Conservation (phyloP, 2,888 invertebrate genomes). For the Erebia aethiops region DNA sequence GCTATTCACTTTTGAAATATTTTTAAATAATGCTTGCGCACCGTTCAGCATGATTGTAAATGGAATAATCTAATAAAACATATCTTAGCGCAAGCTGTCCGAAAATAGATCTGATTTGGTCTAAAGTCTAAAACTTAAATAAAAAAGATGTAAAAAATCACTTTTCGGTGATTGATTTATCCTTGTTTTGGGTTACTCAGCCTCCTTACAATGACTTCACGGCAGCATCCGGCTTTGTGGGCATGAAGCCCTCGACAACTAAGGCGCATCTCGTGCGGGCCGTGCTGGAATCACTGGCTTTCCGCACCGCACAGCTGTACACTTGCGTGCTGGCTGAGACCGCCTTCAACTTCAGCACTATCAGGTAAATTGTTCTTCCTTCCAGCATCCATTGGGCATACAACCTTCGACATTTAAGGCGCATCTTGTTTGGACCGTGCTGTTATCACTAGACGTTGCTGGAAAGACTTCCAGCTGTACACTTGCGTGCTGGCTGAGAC, state of each 20-base stretch:
- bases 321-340: conserved; percentile 88
- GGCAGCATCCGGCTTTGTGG: conserved; percentile 93
- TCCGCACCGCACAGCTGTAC: conserved; percentile 90
- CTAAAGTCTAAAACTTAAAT: too few species aligned
- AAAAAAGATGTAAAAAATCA: too few species aligned
- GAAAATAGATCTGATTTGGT: too few species aligned
- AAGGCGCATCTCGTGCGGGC: conserved; percentile 92
- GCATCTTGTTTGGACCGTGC: conserved; percentile 91
- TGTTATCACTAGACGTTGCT: conserved; percentile 96
- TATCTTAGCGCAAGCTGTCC: too few species aligned
- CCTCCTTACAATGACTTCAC: conserved; percentile 94
- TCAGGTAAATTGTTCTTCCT: conserved; percentile 76
- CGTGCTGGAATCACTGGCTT: conserved; percentile 93
- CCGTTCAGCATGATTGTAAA: too few species aligned
- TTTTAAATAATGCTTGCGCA: too few species aligned
- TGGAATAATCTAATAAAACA: too few species aligned
- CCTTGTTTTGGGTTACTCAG: conserved; percentile 67
- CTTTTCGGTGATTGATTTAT: too few species aligned
- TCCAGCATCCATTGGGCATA: conserved; percentile 64
- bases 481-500: conserved; percentile 88
- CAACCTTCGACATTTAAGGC: conserved; percentile 84
- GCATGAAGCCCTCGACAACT: conserved; percentile 87
- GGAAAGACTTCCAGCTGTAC: conserved; percentile 91
- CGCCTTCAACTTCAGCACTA: conserved; percentile 78
- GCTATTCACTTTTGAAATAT: too few species aligned